A percentile compares a stretch with the other conserved stretches of the same genome.
Evolutionary conservation across 2,888 invertebrate species (phyloP).

Genomic region (Linyphia triangularis): DNA sequence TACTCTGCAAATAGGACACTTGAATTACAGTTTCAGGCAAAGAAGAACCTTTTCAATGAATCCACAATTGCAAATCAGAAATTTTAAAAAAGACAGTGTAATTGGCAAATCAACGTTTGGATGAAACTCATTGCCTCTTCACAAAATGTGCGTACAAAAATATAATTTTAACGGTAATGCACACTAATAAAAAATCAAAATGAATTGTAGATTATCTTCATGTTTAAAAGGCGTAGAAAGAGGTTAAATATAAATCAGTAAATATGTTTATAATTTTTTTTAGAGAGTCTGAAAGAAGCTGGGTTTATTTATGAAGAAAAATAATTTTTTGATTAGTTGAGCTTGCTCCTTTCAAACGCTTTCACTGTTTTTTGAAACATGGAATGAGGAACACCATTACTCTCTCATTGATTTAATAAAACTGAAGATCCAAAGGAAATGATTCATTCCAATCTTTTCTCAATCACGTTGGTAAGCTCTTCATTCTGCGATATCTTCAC

Average conservation of each 20-base stretch:
- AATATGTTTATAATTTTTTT: background rate
- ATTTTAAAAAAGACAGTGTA: background rate
- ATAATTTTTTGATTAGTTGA: background rate
- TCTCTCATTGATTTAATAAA: slow-evolving; percentile 21
- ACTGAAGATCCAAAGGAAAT: background rate
- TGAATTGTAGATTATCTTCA: no score
- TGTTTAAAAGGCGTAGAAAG: background rate
- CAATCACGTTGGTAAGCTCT: slow-evolving; percentile 5
- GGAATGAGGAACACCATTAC: background rate
- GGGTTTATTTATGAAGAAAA: background rate
- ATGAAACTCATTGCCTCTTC: background rate
- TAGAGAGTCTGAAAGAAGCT: slow-evolving; percentile 47
- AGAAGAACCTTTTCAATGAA: background rate
- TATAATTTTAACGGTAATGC: no score
- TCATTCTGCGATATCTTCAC: slow-evolving; percentile 55
- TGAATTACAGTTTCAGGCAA: background rate
- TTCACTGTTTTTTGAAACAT: slow-evolving; percentile 70
- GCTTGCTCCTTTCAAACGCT: slow-evolving; percentile 74
- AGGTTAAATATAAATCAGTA: background rate
- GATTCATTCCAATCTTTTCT: background rate
- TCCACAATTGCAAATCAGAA: background rate
- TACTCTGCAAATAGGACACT: slow-evolving; percentile 35
- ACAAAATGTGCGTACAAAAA: background rate
- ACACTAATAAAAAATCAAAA: no score
- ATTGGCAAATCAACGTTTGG: background rate